A percentile compares a stretch with the other conserved stretches of the same genome.
Conservation (phyloP, 2,113 vertebrate species). For the Picathartes gymnocephalus region DNA sequence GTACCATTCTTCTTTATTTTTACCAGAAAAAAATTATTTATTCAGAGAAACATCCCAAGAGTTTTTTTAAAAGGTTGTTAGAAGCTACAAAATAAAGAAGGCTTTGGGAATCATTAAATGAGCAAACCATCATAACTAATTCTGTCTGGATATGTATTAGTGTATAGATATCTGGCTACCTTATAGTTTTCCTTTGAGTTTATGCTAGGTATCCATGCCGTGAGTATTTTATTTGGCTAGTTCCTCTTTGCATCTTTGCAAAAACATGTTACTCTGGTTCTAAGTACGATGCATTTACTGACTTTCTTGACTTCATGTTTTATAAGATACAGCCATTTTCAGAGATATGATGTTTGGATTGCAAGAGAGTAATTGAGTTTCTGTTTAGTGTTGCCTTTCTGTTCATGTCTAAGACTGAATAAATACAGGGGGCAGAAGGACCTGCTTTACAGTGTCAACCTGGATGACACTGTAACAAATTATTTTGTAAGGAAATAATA, state of each 20-base stretch:
- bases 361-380: neutral
- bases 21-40: neutral
- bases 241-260: neutral
- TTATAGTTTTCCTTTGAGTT: neutral
- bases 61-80: neutral
- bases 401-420: neutral
- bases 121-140: neutral
- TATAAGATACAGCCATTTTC: neutral
- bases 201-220: neutral
- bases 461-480: neutral
- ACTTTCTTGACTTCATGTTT: neutral
- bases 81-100: neutral
- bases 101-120: neutral
- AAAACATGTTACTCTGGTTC: neutral
- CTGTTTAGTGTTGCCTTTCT: neutral
- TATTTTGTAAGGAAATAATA: neutral
- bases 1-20: neutral
- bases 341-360: neutral
- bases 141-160: neutral
- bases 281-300: neutral
- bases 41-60: neutral
- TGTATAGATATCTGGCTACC: neutral
- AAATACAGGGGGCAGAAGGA: neutral
- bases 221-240: neutral
- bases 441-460: neutral